Base-by-base conservation (phyloP, 2,113 vertebrate species). In the Monopterus albus region DNA sequence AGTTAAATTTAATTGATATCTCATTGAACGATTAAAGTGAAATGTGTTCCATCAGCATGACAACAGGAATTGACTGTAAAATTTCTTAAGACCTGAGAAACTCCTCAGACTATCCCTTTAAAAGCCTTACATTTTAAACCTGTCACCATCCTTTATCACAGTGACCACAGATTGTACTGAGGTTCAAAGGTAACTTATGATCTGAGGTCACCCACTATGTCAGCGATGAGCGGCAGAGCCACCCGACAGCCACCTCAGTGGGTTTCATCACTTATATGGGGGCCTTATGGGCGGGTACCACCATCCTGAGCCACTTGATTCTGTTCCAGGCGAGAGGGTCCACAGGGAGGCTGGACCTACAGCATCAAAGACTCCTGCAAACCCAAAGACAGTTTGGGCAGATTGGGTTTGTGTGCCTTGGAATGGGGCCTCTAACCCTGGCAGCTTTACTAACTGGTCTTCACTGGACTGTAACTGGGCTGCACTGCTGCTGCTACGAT, bases 401-500 rank as follows among this genome's bases (percentile, higher is more conserved):
- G 1, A 4, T 7, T 46, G 66, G 83, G 79, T 86, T 45, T 51
- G 79, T 85, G 52, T 55, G 4, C 12, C 8, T 7, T 1, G 0
- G 6, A 57, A 58, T 36, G 26, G 18, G 33, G 47, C 49, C 53
- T 38, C 39, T 35, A 47, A 45, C 7, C 13, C 4, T 10, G 26
- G n/a, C 43, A 17, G 50, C 17, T 52, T 20, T 47, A 29, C 75
- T 78, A 67, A 75, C 62, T 12, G 25, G 4, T 31, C 43, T 62
- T 50, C 45, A n/a, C 9, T 1, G 7, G 42, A 56, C 53, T n/a
- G 29, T 1, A 7, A 6, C 36, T 7, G 42, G 58, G 21, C 52
- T 20, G 1, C 17, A 18, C 21, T 10, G 49, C 69, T 55, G 36
- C 57, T 9, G 50, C 64, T 60, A 55, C 64, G 14, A 29, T 49